Evolutionary conservation across 2,797 vertebrate genomes (phyloP).

Genomic region (Myotis planiceps): DNA sequence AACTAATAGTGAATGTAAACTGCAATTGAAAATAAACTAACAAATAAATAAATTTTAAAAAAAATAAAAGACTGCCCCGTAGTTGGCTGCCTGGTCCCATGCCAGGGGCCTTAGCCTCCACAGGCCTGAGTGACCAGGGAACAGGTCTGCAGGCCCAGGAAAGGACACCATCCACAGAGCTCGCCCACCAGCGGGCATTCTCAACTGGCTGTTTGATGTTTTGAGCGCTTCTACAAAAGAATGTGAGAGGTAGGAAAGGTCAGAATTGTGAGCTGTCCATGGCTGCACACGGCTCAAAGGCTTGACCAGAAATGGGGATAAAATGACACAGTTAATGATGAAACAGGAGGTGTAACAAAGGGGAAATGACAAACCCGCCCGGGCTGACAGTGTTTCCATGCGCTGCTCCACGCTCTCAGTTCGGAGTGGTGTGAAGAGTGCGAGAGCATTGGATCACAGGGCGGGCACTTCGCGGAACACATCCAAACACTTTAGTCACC

Average conservation of each 20-base stretch:
- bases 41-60: not conserved
- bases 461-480: too few relatives aligned
- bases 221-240: not conserved
- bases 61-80: not conserved
- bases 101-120: not conserved
- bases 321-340: conserved; percentile 38
- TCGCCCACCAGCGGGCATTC: not conserved
- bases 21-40: not conserved
- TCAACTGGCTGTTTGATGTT: not conserved
- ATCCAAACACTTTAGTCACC: not conserved
- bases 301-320: not conserved
- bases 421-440: not conserved
- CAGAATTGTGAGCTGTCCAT: not conserved
- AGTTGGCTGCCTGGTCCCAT: accelerated
- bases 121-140: not conserved
- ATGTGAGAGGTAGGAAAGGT: conserved; percentile 3
- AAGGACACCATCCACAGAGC: accelerated
- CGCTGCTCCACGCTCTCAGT: not conserved
- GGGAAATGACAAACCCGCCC: not conserved
- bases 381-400: not conserved
- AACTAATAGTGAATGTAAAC: not conserved
- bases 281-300: not conserved
- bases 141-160: not conserved
- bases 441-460: too few relatives aligned
- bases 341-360: conserved; percentile 5